Base-by-base conservation (phyloP, 2,113 vertebrate species). In the Colistium nudipinnis region DNA sequence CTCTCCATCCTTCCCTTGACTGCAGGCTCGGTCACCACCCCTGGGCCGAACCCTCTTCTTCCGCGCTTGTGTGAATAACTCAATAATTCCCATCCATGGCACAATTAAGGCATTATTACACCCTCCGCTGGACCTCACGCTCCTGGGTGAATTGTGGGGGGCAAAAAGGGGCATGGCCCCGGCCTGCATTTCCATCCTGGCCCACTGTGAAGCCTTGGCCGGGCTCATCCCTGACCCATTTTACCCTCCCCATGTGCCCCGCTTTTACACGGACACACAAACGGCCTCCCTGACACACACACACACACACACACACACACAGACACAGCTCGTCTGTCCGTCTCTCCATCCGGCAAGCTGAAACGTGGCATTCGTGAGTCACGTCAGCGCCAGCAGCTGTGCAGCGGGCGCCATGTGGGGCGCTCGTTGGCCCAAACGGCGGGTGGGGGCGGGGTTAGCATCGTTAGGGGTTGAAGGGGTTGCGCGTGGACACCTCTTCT, bases 71-170 rank as follows among this genome's bases (percentile, higher is more conserved):
- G 86, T 90, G 90, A 89, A 86, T 89, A 90, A 89, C 87, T 87
- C 81, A 72, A 80, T 88, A 86, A 73, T 70, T 82, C 81, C 69
- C 78, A 68, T 75, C 77, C 53, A 47, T 81, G 70, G 80, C 72
- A 81, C 89, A 90, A 92, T 93, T 91, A 91, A 88, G 82, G 69
- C 90, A 79, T 89, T 88, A 90, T 90, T 91, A 90, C 82, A 87
- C 78, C 87, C 89, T 87, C 83, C 30, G 43, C 67, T 88, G 77
- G 84, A 70, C 69, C 80, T 77, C 69, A 39, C 17, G 82, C 83
- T 88, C 62, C 14, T 24, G 82, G 85, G 71, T 83, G 80, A 83
- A 76, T 65, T 71, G 70, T 41, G n/a, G 16, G 74, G 74, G 65
- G 59, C 62, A 47, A 53, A 28, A 49, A 30, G 41, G 83, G 68